Base-by-base conservation (phyloP, 2,888 invertebrate genomes). In the Spatulosminthurus flaviceps region DNA sequence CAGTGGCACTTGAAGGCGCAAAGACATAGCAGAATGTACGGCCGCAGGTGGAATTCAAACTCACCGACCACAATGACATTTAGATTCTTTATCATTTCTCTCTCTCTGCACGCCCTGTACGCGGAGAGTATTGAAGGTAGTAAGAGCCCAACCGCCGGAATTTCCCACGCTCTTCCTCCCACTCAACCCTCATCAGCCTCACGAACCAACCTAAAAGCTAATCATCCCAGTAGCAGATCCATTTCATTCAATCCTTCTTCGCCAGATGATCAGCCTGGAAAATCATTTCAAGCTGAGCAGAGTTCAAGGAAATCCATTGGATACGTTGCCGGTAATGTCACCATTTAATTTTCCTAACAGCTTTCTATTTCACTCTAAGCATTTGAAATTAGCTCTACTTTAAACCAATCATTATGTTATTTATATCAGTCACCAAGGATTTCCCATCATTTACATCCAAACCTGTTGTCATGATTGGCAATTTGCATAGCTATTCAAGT, bases 321-420 rank as follows among this genome's bases (percentile, higher is more conserved):
- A 81, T 82, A 77, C 61, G 82, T 81, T 71, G 82, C 82, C 72
- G 82, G 82, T 82, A 81, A 76, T 28, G 24, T 51, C 43, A 24
- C 29, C 28, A 19, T 73, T 60, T 69, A 61, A 64, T 66, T 77
- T 51, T n/a, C 29, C 67, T 77, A 77, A 69, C 42, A 51, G n/a
- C 28, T 16, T n/a, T 34, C 5, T 4, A 71, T 24, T 26, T 51
- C 34, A 9, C 13, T 70, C 16, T 51, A 51, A 51, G n/a, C 51
- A 4, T 51, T n/a, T 2, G 51, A 16, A n/a, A 51, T 51, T 51
- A 51, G 16, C 16, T 2, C 16, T 19, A 51, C 16, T n/a, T 51
- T 51, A n/a, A 51, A 13, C 51, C 16, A 19, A 51, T 19, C n/a
- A 51, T 51, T 51, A 51, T n/a, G 19, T 19, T 4, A 51, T 51